A percentile compares a stretch with the other conserved stretches of the same genome.
Evolutionary conservation across 1,140 invertebrate species (phyloP).

Genomic region (Theocolax elegans): DNA sequence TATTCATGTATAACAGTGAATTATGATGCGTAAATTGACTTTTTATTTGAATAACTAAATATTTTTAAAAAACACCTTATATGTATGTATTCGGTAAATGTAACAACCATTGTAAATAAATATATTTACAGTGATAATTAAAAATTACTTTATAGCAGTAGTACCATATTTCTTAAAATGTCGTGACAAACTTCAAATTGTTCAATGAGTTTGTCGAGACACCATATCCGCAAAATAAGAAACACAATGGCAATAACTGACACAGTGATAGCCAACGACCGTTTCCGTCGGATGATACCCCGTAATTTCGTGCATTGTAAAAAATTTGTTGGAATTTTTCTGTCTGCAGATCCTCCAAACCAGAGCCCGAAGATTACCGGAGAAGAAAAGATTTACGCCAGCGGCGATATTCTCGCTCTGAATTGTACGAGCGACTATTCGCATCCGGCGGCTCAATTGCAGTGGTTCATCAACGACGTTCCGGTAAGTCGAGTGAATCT

Average conservation of each 20-base stretch:
- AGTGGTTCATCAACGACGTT: slow-evolving; percentile 86
- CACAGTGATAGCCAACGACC: slow-evolving; percentile 7
- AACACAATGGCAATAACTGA: not conserved
- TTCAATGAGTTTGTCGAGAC: not conserved
- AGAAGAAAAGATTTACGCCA: slow-evolving; percentile 80
- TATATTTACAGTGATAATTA: no score
- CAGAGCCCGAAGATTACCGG: slow-evolving; percentile 84
- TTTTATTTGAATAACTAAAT: no score
- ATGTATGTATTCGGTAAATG: no score
- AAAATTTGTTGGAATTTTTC: slow-evolving; percentile 24
- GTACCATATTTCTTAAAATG: no score
- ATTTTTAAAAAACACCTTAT: no score
- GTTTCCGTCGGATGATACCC: not conserved
- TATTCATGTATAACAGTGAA: no score
- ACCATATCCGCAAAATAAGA: no score
- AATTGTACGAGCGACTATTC: slow-evolving; percentile 88
- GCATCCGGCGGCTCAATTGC: slow-evolving; percentile 78
- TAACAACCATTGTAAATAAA: no score
- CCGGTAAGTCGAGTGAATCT: slow-evolving; percentile 70
- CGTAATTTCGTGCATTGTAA: slow-evolving; percentile 31
- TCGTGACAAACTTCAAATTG: not conserved
- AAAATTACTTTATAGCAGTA: no score
- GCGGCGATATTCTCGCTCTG: slow-evolving; percentile 81
- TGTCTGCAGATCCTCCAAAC: slow-evolving; percentile 76
- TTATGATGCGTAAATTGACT: no score